Evolutionary conservation across 2,113 vertebrate genomes (phyloP).

Genomic region (Zosterops japonicus): DNA sequence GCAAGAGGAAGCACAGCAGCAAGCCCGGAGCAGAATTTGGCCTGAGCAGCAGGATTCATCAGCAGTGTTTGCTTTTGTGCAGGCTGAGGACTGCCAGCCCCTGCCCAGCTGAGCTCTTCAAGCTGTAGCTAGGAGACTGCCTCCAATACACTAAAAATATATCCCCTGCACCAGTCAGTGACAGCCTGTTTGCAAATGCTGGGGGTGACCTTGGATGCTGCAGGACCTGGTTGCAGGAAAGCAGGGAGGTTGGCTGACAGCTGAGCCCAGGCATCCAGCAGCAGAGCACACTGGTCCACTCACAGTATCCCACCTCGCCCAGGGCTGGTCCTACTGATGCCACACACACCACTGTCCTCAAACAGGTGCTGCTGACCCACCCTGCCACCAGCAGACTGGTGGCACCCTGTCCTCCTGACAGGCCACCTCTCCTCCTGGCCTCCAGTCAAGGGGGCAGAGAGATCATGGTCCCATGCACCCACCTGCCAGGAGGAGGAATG

Average conservation of each 20-base stretch:
- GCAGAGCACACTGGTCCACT: rapidly evolving
- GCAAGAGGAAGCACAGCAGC: neutral
- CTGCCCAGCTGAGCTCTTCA: conserved; percentile 15
- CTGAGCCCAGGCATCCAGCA: neutral
- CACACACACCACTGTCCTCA: rapidly evolving
- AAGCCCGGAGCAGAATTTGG: neutral
- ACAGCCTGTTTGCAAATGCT: neutral
- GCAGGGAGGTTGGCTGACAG: neutral
- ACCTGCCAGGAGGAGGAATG: rapidly evolving
- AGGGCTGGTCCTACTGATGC: rapidly evolving
- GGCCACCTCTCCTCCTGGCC: neutral
- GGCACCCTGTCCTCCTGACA: neutral
- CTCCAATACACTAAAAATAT: conserved; percentile 27
- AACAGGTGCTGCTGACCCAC: neutral
- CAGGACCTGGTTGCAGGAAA: neutral
- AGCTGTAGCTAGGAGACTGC: conserved; percentile 55
- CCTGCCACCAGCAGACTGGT: rapidly evolving
- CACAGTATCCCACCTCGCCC: rapidly evolving
- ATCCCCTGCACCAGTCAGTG: neutral
- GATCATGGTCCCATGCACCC: rapidly evolving
- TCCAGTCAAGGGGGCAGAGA: rapidly evolving
- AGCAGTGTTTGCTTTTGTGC: neutral
- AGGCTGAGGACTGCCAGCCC: conserved; percentile 27
- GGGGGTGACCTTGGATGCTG: neutral
- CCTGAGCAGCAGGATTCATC: neutral